These are phyloP conservation scores for Mizuhopecten yessoensis DNA, from an alignment of 1,140 invertebrate species.

Conservation along the genomic window DNA sequence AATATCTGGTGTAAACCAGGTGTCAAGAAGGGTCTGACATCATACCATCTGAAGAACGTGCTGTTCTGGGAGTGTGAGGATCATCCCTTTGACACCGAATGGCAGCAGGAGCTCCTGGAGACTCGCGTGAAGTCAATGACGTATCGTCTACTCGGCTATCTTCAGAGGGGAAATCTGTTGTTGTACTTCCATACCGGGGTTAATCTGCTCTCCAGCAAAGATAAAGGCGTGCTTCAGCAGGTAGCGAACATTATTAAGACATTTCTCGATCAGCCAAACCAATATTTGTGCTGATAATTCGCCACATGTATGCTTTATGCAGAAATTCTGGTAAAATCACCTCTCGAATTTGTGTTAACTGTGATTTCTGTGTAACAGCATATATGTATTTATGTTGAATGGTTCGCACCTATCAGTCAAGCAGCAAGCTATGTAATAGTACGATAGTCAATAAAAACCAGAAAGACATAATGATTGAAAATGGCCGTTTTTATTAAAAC, in stretches of 20 bases:
- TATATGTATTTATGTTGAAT: too few species aligned
- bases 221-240: neutral
- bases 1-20: neutral
- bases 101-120: slow-evolving; percentile 19
- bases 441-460: too few species aligned
- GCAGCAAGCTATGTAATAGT: too few species aligned
- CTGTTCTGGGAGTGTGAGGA: slow-evolving; percentile 55
- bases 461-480: too few species aligned
- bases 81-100: slow-evolving; percentile 41
- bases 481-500: too few species aligned
- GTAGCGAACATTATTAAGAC: neutral
- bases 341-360: too few species aligned
- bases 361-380: too few species aligned
- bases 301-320: too few species aligned
- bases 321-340: too few species aligned
- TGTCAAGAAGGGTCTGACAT: slow-evolving; percentile 49
- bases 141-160: neutral
- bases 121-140: neutral
- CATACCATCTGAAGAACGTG: slow-evolving; percentile 51
- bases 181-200: slow-evolving; percentile 48
- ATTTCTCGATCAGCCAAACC: too few species aligned
- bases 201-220: slow-evolving; percentile 37
- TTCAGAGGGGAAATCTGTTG: slow-evolving; percentile 33
- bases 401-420: too few species aligned
- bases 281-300: too few species aligned